These are phyloP conservation scores for Bradypodion pumilum DNA, from an alignment of 2,797 vertebrate genomes.

Conservation along the genomic window DNA sequence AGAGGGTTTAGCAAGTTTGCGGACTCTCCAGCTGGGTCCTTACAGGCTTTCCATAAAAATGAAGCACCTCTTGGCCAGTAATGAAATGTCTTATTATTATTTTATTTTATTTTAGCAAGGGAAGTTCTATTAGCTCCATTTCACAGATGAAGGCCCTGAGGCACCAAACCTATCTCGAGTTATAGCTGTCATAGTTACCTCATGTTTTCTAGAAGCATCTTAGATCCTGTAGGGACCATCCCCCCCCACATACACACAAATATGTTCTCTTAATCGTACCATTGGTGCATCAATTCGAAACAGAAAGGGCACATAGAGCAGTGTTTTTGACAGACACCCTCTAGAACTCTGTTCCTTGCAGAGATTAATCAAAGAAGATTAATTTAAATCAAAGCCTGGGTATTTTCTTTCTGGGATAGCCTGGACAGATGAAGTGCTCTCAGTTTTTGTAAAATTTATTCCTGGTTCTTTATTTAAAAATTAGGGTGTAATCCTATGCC, in stretches of 20 bases:
- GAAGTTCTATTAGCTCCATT: background rate
- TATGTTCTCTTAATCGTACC: background rate
- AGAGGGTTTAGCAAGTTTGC: background rate
- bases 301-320: background rate
- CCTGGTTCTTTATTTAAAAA: background rate
- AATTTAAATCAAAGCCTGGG: background rate
- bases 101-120: no score
- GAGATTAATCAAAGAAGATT: background rate
- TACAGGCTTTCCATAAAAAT: background rate
- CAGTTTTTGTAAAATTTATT: background rate
- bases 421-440: no score
- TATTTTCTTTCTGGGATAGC: background rate
- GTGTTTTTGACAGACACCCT: background rate
- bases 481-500: background rate
- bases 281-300: background rate
- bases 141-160: constrained; percentile 18
- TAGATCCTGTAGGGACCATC: background rate
- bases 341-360: background rate
- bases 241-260: background rate
- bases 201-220: background rate
- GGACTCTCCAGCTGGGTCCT: background rate
- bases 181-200: background rate
- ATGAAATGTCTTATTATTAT: background rate
- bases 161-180: background rate
- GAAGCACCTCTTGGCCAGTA: background rate